A percentile compares a stretch with the other conserved stretches of the same genome.
phyloP scores from a whole-genome alignment of 2,888 invertebrate genomes.

The Cataglyphis rosenhaueri region DNA sequence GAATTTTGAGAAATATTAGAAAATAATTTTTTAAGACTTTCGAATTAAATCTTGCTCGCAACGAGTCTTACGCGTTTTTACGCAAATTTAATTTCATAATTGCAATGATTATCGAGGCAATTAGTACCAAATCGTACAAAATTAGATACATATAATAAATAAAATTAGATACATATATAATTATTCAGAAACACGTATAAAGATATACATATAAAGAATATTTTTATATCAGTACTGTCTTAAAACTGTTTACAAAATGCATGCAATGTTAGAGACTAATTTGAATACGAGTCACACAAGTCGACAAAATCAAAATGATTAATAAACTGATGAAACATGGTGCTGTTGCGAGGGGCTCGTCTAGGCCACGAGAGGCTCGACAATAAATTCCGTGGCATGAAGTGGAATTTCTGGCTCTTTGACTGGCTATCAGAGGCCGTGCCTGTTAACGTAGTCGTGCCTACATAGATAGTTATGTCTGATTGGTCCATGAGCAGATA shows the following conservation, averaged over 20 bases:
- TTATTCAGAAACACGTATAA: too few relatives aligned
- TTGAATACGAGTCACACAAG: slow-evolving; percentile 7
- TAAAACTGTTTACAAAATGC: not conserved
- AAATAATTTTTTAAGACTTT: not conserved
- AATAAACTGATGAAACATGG: not conserved
- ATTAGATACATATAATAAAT: too few relatives aligned
- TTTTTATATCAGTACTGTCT: not conserved
- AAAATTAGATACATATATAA: not conserved
- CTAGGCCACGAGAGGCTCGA: not conserved
- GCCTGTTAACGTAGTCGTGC: slow-evolving; percentile 72
- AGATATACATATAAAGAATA: not conserved
- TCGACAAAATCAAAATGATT: not conserved
- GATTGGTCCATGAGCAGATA: slow-evolving; percentile 76
- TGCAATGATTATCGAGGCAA: not conserved
- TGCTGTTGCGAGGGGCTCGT: slow-evolving; percentile 28
- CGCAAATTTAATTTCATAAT: not conserved
- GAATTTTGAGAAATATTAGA: not conserved
- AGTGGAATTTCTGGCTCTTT: slow-evolving; percentile 42
- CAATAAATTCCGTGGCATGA: slow-evolving; percentile 5
- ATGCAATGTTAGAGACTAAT: not conserved
- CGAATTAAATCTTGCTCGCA: too few relatives aligned
- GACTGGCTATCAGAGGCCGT: slow-evolving; percentile 27
- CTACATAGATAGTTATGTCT: slow-evolving; percentile 61
- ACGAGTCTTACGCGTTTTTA: not conserved
- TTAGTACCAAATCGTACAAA: not conserved